Conservation (phyloP, 2,113 vertebrate species). For the Talpa occidentalis region DNA sequence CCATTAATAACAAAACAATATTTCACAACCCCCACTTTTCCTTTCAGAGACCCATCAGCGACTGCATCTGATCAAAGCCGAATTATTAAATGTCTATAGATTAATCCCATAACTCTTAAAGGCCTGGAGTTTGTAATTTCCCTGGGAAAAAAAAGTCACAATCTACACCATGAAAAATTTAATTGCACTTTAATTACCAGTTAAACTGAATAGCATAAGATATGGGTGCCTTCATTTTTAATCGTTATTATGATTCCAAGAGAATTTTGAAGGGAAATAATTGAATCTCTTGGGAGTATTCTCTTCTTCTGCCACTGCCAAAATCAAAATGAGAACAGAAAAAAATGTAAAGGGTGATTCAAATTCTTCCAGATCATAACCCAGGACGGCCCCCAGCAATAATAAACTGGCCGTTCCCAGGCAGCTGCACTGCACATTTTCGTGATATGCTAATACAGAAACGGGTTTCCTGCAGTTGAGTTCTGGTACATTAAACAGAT, state of each 20-base stretch:
- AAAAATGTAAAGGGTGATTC: slow-evolving; percentile 66
- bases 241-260: slow-evolving; percentile 82
- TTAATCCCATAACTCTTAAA: slow-evolving; percentile 76
- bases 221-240: slow-evolving; percentile 84
- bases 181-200: slow-evolving; percentile 86
- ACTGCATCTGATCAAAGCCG: slow-evolving; percentile 70
- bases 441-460: slow-evolving; percentile 65
- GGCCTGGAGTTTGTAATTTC: slow-evolving; percentile 76
- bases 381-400: slow-evolving; percentile 73
- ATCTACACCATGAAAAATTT: slow-evolving; percentile 83
- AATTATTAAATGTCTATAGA: slow-evolving; percentile 78
- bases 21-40: neutral
- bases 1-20: slow-evolving; percentile 64
- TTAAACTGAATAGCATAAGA: slow-evolving; percentile 83
- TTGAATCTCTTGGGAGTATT: slow-evolving; percentile 76
- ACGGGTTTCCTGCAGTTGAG: slow-evolving; percentile 48
- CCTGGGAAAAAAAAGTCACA: slow-evolving; percentile 75
- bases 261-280: slow-evolving; percentile 83
- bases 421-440: slow-evolving; percentile 60
- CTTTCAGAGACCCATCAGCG: slow-evolving; percentile 63
- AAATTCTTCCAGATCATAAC: slow-evolving; percentile 80
- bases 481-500: slow-evolving; percentile 81
- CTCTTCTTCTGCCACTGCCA: slow-evolving; percentile 71
- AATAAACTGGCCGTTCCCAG: slow-evolving; percentile 59
- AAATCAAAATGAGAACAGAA: slow-evolving; percentile 68